These are phyloP conservation scores for Drosophila aff. DNA, from an alignment of 1,140 invertebrate genomes.

Conservation along the genomic window DNA sequence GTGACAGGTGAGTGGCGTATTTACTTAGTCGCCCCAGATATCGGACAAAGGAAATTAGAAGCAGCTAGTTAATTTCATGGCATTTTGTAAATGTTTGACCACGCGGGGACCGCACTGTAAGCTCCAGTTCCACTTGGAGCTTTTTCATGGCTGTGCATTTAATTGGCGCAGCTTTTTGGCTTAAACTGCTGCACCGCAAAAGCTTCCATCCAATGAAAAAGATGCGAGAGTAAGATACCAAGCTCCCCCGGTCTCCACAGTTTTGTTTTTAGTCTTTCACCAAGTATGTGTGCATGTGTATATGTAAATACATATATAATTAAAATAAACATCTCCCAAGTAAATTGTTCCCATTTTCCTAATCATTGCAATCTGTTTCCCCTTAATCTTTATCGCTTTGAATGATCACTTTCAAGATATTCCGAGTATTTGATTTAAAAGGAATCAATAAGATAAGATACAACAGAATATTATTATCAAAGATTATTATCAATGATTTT, in stretches of 20 bases:
- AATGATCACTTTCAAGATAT: neutral
- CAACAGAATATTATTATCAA: neutral
- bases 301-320: neutral
- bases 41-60: neutral
- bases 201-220: slow-evolving; percentile 18
- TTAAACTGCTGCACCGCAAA: slow-evolving; percentile 23
- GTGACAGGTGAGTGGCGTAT: slow-evolving; percentile 23
- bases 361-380: neutral
- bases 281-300: neutral
- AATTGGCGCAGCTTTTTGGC: slow-evolving; percentile 26
- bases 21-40: slow-evolving; percentile 4
- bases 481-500: neutral
- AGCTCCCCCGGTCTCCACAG: neutral
- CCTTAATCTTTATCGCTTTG: neutral
- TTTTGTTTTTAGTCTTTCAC: slow-evolving; percentile 13
- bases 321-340: neutral
- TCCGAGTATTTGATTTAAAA: neutral
- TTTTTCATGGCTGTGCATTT: slow-evolving; percentile 41
- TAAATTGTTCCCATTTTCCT: neutral
- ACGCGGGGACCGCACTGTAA: slow-evolving; percentile 32
- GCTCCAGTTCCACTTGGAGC: slow-evolving; percentile 35
- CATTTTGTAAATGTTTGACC: slow-evolving; percentile 25
- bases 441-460: neutral
- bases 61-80: slow-evolving; percentile 17
- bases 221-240: neutral